A percentile compares a stretch with the other conserved stretches of the same genome.
These are phyloP conservation scores for Epirrhoe tristata DNA, from an alignment of 2,888 invertebrate genomes.

Conservation along the genomic window DNA sequence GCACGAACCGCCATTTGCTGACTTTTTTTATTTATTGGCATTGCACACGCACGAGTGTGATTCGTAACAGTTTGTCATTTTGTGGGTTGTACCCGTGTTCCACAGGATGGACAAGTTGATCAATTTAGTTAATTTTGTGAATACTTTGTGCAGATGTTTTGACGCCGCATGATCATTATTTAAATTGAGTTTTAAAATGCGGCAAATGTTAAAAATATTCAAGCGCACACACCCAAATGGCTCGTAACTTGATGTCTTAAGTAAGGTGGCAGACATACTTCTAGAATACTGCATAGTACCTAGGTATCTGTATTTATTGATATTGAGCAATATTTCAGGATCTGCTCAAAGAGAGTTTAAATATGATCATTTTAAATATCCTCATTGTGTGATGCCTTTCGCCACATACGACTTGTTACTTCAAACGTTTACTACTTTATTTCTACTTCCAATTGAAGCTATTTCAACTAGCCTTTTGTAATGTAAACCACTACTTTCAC, in stretches of 20 bases:
- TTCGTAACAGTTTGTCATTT: conserved; percentile 68
- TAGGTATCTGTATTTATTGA: no score
- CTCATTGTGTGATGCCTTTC: no score
- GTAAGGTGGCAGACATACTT: no score
- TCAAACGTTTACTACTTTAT: no score
- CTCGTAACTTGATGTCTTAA: background rate
- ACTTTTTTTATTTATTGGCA: conserved; percentile 69
- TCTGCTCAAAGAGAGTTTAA: no score
- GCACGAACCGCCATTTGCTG: conserved; percentile 51
- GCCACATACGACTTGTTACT: no score
- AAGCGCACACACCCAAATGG: background rate
- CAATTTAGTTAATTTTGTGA: conserved; percentile 20
- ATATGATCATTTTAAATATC: no score
- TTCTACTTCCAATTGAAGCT: background rate
- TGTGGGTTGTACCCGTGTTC: conserved; percentile 48
- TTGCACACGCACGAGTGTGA: conserved; percentile 77
- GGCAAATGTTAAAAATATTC: background rate
- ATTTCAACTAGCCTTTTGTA: background rate
- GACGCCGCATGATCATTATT: background rate
- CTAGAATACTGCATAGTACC: no score
- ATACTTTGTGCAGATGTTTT: conserved; percentile 5
- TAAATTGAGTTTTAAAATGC: conserved; percentile 2
- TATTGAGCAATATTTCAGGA: no score
- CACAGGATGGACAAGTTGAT: conserved; percentile 28
- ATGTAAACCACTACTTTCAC: background rate